Evolutionary conservation across 2,888 invertebrate species (phyloP).

Genomic region (Drosophila birchii): DNA sequence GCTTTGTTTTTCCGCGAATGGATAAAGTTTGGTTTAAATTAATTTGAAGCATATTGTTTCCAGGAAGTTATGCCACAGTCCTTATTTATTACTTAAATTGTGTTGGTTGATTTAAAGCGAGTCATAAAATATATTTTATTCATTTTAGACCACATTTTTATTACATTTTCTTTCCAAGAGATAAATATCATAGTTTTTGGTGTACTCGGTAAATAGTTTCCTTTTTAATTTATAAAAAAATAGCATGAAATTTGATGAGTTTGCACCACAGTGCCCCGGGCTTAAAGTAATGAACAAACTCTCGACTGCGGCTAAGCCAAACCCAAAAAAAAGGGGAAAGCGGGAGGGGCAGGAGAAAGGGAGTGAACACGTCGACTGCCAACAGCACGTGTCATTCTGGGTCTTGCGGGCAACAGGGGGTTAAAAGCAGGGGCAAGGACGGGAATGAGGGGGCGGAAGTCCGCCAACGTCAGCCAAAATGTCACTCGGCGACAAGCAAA

Average conservation of each 20-base stretch:
- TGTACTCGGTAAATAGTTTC: not conserved
- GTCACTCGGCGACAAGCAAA: slow-evolving; percentile 70
- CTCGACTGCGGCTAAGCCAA: slow-evolving; percentile 27
- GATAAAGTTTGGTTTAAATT: slow-evolving; percentile 7
- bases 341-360: not conserved
- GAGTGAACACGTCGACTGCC: slow-evolving; percentile 42
- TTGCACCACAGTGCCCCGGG: slow-evolving; percentile 56
- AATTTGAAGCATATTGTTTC: slow-evolving; percentile 1
- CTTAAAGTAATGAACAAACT: slow-evolving; percentile 67
- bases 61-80: not conserved
- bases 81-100: not conserved
- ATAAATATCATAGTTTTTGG: not conserved
- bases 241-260: not conserved
- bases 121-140: not conserved
- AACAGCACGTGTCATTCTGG: slow-evolving; percentile 60
- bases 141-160: not conserved
- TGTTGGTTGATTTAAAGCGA: too few species aligned
- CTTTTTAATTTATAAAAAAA: not conserved
- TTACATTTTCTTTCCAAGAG: not conserved
- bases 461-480: slow-evolving; percentile 52
- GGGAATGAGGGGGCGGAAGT: slow-evolving; percentile 14
- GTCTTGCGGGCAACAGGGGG: slow-evolving; percentile 19
- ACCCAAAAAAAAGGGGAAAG: slow-evolving; percentile 12
- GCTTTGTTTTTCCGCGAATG: not conserved
- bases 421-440: not conserved